Conservation (phyloP, 2,797 vertebrate genomes). For the Hoplostethus atlanticus region DNA sequence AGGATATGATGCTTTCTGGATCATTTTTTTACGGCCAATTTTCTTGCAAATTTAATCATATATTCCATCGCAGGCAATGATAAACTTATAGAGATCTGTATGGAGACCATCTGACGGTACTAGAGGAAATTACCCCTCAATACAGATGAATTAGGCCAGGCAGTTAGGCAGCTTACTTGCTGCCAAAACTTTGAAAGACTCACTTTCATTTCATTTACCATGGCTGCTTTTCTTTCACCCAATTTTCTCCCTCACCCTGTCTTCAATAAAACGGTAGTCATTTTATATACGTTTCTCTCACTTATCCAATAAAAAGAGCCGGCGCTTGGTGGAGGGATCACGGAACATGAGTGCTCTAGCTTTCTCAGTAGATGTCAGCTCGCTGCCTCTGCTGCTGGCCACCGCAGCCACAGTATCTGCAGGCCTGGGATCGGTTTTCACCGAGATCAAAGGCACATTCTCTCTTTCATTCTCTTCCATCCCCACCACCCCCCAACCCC, state of each 20-base stretch:
- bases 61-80: constrained; percentile 32
- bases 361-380: constrained; percentile 79
- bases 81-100: constrained; percentile 55
- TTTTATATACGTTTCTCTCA: constrained; percentile 75
- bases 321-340: constrained; percentile 66
- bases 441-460: constrained; percentile 85
- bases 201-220: constrained; percentile 71
- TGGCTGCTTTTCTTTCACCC: constrained; percentile 48
- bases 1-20: constrained; percentile 37
- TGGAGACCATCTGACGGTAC: constrained; percentile 73
- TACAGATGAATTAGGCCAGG: constrained; percentile 73
- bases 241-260: constrained; percentile 42
- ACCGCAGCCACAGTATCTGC: constrained; percentile 84
- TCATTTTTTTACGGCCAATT: constrained; percentile 51
- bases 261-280: constrained; percentile 80
- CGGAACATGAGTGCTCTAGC: constrained; percentile 68
- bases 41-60: constrained; percentile 63
- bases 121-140: constrained; percentile 75
- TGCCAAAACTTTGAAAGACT: constrained; percentile 75
- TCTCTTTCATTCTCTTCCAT: constrained; percentile 82
- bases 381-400: constrained; percentile 74
- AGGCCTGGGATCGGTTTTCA: constrained; percentile 87
- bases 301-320: constrained; percentile 77
- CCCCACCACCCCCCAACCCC: constrained; percentile 69
- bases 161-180: constrained; percentile 58